phyloP scores from a whole-genome alignment of 1,140 invertebrate species.

The Monomorium pharaonis region DNA sequence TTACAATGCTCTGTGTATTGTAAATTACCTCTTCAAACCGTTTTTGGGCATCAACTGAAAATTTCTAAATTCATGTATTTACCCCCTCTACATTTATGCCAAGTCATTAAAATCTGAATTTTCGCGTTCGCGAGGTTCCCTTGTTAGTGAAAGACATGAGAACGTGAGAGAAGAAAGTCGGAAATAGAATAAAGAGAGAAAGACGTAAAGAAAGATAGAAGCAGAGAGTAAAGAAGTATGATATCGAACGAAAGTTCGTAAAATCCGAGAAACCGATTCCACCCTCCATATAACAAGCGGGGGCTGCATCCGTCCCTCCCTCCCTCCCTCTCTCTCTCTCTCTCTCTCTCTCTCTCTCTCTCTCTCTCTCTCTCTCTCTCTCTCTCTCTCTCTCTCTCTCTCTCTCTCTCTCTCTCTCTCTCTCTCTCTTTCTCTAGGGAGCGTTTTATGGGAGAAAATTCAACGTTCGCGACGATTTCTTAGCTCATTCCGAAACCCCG shows the following conservation, averaged over 20 bases:
- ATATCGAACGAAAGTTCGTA: conserved; percentile 65
- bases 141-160: not conserved
- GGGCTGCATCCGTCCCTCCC: conserved; percentile 41
- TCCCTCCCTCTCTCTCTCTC: not conserved
- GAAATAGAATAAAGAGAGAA: conserved; percentile 19
- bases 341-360: conserved; percentile 19
- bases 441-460: conserved; percentile 73
- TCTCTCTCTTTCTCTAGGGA: conserved; percentile 54
- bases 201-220: not conserved
- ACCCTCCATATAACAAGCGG: conserved; percentile 58
- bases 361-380: not conserved
- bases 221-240: conserved; percentile 53
- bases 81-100: too few relatives aligned
- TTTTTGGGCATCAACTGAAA: too few relatives aligned
- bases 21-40: too few relatives aligned
- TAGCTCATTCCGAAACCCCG: conserved; percentile 69
- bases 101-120: too few relatives aligned
- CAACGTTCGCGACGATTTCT: conserved; percentile 69
- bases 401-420: not conserved
- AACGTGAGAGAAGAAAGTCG: conserved; percentile 53
- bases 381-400: conserved; percentile 17
- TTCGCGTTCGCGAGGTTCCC: too few relatives aligned
- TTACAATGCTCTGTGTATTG: too few relatives aligned
- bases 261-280: conserved; percentile 75
- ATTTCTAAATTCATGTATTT: too few relatives aligned